Conservation (phyloP, 2,797 vertebrate species). For the Lagorchestes hirsutus region DNA sequence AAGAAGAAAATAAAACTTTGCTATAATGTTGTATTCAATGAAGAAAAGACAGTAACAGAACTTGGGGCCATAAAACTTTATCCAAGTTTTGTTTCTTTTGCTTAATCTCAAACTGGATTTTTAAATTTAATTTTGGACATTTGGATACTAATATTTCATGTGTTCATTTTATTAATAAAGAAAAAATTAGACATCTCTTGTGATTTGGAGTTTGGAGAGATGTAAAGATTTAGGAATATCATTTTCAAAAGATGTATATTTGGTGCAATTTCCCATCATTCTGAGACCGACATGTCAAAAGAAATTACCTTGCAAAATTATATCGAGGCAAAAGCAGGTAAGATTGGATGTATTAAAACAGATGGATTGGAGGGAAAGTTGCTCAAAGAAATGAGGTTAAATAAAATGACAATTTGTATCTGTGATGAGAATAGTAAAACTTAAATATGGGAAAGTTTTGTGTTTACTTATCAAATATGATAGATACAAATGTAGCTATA, state of each 20-base stretch:
- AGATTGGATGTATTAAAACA: constrained; percentile 6
- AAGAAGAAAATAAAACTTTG: constrained; percentile 59
- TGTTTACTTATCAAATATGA: constrained; percentile 4
- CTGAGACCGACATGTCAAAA: not conserved
- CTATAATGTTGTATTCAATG: constrained; percentile 52
- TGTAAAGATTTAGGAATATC: not conserved
- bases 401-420: not conserved
- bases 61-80: not conserved
- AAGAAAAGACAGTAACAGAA: constrained; percentile 30
- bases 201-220: not conserved
- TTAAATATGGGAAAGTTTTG: not conserved
- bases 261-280: constrained; percentile 20
- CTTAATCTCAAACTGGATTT: constrained; percentile 35
- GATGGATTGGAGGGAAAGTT: constrained; percentile 22
- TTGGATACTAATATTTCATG: not conserved
- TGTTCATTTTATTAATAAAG: not conserved
- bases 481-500: not conserved
- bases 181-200: not conserved
- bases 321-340: not conserved
- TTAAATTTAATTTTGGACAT: constrained; percentile 18
- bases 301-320: constrained; percentile 31
- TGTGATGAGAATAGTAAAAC: not conserved
- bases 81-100: constrained; percentile 21
- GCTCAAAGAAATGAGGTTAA: constrained; percentile 25
- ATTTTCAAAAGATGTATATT: not conserved